phyloP scores from a whole-genome alignment of 2,888 invertebrate species.

The Cantharis rustica region DNA sequence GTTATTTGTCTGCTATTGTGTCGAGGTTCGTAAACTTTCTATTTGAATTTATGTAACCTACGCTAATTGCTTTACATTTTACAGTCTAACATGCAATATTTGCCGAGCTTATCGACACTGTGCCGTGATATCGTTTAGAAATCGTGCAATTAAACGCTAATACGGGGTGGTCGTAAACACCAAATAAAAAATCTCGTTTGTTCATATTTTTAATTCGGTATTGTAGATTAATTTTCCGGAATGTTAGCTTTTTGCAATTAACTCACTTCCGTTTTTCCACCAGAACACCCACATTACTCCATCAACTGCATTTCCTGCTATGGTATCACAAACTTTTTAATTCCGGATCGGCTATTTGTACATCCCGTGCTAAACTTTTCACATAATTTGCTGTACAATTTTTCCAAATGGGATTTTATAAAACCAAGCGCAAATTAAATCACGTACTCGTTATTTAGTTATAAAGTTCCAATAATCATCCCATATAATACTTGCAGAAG shows the following conservation, averaged over 20 bases:
- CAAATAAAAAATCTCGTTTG: background rate
- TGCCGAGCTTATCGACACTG: background rate
- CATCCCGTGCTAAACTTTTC: background rate
- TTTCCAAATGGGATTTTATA: background rate
- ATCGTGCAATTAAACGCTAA: background rate
- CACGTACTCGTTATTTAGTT: background rate
- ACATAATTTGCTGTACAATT: background rate
- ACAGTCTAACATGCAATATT: background rate
- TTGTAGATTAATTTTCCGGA: background rate
- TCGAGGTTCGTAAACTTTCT: background rate
- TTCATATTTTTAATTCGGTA: background rate
- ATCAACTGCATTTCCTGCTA: background rate
- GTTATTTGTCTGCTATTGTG: background rate
- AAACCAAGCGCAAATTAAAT: background rate
- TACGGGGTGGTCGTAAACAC: background rate
- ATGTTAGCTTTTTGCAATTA: background rate
- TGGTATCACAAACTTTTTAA: background rate
- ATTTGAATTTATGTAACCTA: background rate
- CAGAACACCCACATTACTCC: background rate
- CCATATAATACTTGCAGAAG: background rate
- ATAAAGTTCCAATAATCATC: background rate
- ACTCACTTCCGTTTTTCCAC: background rate
- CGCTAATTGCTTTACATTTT: background rate
- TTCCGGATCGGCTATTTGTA: background rate
- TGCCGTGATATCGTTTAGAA: background rate